A percentile compares a stretch with the other conserved stretches of the same genome.
Conservation (phyloP, 2,797 vertebrate genomes). For the Crocidura indochinensis region DNA sequence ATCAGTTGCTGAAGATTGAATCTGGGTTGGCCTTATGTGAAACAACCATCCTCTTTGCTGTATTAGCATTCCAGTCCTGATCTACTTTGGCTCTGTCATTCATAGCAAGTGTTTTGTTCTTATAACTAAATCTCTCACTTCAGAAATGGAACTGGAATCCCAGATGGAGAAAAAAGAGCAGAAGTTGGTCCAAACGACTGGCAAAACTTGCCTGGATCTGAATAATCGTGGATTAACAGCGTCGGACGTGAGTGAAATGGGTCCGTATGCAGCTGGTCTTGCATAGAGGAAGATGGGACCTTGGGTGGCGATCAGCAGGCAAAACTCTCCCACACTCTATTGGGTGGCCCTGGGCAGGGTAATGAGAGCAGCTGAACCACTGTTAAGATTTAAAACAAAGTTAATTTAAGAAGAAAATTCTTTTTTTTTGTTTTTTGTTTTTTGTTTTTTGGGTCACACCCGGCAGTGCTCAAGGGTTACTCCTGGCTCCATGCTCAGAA, state of each 20-base stretch:
- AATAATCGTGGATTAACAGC: slow-evolving; percentile 92
- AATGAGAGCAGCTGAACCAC: neutral
- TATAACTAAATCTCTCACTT: slow-evolving; percentile 80
- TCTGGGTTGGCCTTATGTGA: neutral
- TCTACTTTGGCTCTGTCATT: neutral
- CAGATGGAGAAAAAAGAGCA: slow-evolving; percentile 91
- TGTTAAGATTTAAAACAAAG: neutral
- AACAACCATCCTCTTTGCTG: neutral
- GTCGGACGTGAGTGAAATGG: slow-evolving; percentile 91
- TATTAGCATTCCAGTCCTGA: neutral
- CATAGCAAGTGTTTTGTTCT: slow-evolving; percentile 56
- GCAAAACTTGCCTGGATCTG: slow-evolving; percentile 90
- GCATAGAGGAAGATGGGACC: neutral
- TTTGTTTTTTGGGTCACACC: no score
- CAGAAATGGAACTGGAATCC: slow-evolving; percentile 81
- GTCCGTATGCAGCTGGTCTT: slow-evolving; percentile 85
- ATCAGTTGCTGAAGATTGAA: neutral
- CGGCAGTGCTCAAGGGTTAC: no score
- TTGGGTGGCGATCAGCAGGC: neutral
- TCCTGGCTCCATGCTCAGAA: no score
- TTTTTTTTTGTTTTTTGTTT: no score
- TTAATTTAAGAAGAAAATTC: neutral
- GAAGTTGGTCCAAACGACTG: slow-evolving; percentile 91
- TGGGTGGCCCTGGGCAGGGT: neutral
- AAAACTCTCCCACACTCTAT: neutral